Evolutionary conservation across 2,113 vertebrate species (phyloP), one percentile per base, ranked within the genome.

Genomic region (Geothlypis trichas): DNA sequence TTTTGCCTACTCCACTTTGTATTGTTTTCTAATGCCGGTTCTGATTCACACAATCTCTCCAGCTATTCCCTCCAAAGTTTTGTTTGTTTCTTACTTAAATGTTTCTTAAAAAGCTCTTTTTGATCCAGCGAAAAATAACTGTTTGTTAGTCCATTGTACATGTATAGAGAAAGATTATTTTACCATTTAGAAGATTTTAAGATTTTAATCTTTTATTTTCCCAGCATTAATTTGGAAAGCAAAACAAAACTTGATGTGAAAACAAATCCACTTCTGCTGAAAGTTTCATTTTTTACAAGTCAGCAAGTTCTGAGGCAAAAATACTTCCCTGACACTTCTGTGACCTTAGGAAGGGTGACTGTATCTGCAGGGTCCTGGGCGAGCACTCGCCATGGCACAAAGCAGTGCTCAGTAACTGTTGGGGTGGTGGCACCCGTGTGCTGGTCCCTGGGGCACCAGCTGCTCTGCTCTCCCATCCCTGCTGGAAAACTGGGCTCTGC

Each of bases 321-420:
- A 26, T 35, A 52, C 37, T 89, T 86, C 22, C n/a, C 19, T 3
- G 20, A 28, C 30, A 28, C 9, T 66, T 74, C 5, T 24, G 42
- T 89, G 68, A 74, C 59, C 55, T 26, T 27, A 42, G 42, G 49
- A 59, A 39, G 12, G 1, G 6, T 51, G 79, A 7, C 37, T 71
- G 11, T n/a, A 4, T 41, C 44, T 59, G 67, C 7, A 0, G 41
- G 33, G 27, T 30, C 24, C n/a, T 55, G 51, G 55, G 15, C 0
- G 4, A 87, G 41, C 33, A 1, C 14, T 54, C 24, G 2, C 35
- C 10, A 2, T 10, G 0, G 1, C 1, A 1, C 5, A 5, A 23
- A 59, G 63, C 8, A 1, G 5, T 5, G 54, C 77, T 61, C 54
- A n/a, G 28, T 3, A 2, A 31, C 5, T 37, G 21, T 27, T 2